Evolutionary conservation across 2,113 vertebrate genomes (phyloP), one percentile per base, ranked within the genome.

Genomic region (Apus apus): DNA sequence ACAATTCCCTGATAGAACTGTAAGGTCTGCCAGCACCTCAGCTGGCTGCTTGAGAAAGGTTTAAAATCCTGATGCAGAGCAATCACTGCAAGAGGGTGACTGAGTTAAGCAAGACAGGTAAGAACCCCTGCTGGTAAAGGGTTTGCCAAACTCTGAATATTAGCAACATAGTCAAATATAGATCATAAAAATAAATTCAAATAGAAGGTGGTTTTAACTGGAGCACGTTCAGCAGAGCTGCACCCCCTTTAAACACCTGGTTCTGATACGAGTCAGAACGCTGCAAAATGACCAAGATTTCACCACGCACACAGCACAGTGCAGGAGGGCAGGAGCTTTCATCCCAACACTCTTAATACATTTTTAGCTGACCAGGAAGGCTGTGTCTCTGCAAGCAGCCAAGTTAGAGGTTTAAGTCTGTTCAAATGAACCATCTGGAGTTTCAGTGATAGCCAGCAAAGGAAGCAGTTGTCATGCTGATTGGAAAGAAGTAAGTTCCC

Each of bases 401-500:
- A 80, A 48, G 82, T 80, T 68, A 48, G 84, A 89, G 78, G 75
- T 72, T 95, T 40, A 57, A 94, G 82, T 53, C 58, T 26, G 74
- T 88, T 95, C 92, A 43, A 64, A 81, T 30, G 76, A 57, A 90
- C 94, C 96, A 97, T 97, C 96, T 97, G 96, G 94, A 97, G 84
- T 62, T 58, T 7, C 86, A 30, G 90, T 2, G 91, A 95, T 64
- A 95, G 94, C 89, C 93, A 96, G 94, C 9, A 83, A 96, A 87
- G 97, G 96, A 96, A 97, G 93, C 93, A 71, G 68, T 88, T 93
- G 94, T 90, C 97, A 68, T 6, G 68, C 79, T 92, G 96, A 54
- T 26, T 61, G 82, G 72, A 64, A 80, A 86, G 45, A 89, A 95
- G 18, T 61, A 91, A 75, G 36, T 87, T 93, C 72, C 78, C 67